Base-by-base conservation (phyloP, 2,888 invertebrate genomes). In the Andricus quercusramuli region DNA sequence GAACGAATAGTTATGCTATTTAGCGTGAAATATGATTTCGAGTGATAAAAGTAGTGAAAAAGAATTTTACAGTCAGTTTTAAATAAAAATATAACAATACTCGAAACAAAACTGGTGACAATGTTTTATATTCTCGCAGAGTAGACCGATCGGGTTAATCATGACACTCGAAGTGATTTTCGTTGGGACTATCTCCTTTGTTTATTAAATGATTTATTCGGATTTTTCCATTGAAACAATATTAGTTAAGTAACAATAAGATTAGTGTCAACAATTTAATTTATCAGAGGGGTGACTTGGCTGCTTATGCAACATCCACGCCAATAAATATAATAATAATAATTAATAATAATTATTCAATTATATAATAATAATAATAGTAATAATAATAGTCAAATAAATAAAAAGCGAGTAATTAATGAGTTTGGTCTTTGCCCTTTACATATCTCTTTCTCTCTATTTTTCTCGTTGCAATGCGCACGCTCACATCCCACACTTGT, bases 361-460 rank as follows among this genome's bases (percentile, higher is more conserved):
- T 67, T 11, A 29, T 74, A 8, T 37, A 37, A 65, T 79, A 47
- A 64, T 79, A 80, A 78, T 70, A 78, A 47, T 47, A 47, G 51
- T 79, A 51, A 64, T 80, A 77, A 77, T 70, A 80, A 78, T 70
- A 78, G 77, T 79, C 70, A 81, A 78, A 82, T 70, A 83, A 83
- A 84, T 83, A 83, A 82, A 79, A 83, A 83, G 80, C 68, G 74
- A 78, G 80, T 81, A 76, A 56, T 62, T 64, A 78, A 81, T 85
- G 89, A 90, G 90, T 91, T 91, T 91, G 91, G 91, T 91, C 91
- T 90, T 90, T 91, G 86, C 87, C 86, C 86, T 87, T 87, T 87
- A 86, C 86, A 85, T 56, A 74, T 85, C 74, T 85, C 77, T 80
- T 86, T 79, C 80, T 79, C 77, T 80, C 83, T 82, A 78, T 85